These are phyloP conservation scores for Nasonia longicornis DNA, from an alignment of 1,140 invertebrate genomes.

Conservation along the genomic window DNA sequence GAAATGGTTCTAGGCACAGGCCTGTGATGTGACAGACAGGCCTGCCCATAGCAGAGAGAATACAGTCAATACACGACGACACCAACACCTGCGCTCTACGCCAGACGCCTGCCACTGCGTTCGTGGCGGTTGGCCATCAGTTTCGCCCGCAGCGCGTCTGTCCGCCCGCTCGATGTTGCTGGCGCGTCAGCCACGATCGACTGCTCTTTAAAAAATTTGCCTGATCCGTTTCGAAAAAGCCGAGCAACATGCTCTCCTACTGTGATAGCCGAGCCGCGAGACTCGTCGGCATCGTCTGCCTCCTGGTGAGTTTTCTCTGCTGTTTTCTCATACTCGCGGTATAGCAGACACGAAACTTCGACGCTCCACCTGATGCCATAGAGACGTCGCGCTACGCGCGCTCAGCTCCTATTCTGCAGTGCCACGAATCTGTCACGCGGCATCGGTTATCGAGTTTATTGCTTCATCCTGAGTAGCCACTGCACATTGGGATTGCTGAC, in stretches of 20 bases:
- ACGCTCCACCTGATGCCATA: background rate
- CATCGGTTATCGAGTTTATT: background rate
- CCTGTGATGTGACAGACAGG: too few species aligned
- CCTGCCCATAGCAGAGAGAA: too few species aligned
- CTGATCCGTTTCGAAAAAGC: background rate
- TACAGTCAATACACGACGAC: background rate
- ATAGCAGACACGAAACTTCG: background rate
- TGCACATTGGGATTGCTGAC: background rate
- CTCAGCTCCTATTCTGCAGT: background rate
- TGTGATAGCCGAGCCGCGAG: conserved; percentile 58
- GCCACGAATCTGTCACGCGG: background rate
- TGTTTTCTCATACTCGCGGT: too few species aligned
- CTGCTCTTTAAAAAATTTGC: background rate
- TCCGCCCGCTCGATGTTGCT: conserved; percentile 17
- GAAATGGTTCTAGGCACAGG: too few species aligned
- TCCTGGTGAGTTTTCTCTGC: conserved; percentile 58
- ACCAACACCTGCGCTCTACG: background rate
- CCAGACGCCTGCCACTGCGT: conserved; percentile 27
- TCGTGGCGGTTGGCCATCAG: conserved; percentile 39
- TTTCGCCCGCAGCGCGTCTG: conserved; percentile 11
- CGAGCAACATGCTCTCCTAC: conserved; percentile 59
- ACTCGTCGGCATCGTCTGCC: conserved; percentile 54
- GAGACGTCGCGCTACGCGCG: too few species aligned
- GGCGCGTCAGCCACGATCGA: background rate
- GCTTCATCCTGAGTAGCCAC: background rate